Base-by-base conservation (phyloP, 2,113 vertebrate genomes). In the Lophura nycthemera region DNA sequence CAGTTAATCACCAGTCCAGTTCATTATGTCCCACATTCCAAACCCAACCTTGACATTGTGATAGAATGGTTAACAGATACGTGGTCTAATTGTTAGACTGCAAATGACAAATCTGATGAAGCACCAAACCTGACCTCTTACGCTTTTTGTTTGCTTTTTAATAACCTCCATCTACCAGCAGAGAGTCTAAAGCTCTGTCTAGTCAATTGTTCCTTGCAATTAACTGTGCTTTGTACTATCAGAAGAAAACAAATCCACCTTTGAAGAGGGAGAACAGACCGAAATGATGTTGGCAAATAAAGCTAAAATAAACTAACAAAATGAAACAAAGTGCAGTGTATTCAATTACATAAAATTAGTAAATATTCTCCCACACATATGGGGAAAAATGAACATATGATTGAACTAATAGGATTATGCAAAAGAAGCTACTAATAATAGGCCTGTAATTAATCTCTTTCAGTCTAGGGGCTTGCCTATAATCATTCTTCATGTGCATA, bases 361-460 rank as follows among this genome's bases (percentile, higher is more conserved):
- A 84, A 91, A 76, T 43, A 63, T 48, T 17, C 34, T 52, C 60
- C 47, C 60, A 85, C 45, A 83, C 79, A 89, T 91, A 92, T 20
- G 36, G 77, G 74, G 52, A 2, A 57, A 91, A 90, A 94, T 34
- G 42, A 97, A 80, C 92, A 81, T 73, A 86, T 52, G 80, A 97
- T 82, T 71, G 91, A 92, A 90, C 65, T 91, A 95, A 95, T 4
- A 87, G 78, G 59, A 95, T 96, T 96, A 95, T 94, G 90, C 69
- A 97, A 94, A 95, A 94, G 40, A 86, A 74, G 72, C 19, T 86
- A 82, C 93, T 95, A 96, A 95, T 95, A 95, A 96, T 89, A 95
- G 48, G 57, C 32, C 75, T 29, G 18, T 93, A 95, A 97, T 95
- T 96, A 95, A 96, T 96, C 94, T 89, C 81, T 95, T 92, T 84